Evolutionary conservation across 64 coral and sea anemone genomes (phyloP).

Genomic region (Montipora cactus): DNA sequence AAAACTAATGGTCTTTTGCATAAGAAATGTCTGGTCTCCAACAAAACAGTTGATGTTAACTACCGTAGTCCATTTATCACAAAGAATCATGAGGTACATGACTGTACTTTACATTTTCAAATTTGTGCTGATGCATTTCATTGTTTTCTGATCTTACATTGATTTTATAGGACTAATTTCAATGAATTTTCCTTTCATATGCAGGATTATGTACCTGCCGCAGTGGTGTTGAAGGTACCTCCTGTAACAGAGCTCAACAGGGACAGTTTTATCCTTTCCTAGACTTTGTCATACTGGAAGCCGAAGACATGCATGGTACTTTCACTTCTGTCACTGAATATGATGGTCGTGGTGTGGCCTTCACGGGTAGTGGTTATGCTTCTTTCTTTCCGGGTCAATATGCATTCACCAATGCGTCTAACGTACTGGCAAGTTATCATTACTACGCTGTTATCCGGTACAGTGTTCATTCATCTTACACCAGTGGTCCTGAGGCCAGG

Average conservation of each 20-base stretch:
- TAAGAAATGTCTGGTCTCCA: no score
- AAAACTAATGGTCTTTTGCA: no score
- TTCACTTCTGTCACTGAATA: slow-evolving; percentile 24
- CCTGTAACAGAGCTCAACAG: slow-evolving; percentile 40
- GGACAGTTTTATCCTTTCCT: slow-evolving; percentile 77
- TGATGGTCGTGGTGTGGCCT: slow-evolving; percentile 17
- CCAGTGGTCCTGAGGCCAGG: neutral
- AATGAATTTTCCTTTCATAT: neutral
- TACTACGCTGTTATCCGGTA: slow-evolving; percentile 78
- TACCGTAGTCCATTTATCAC: no score
- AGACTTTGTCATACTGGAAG: slow-evolving; percentile 85
- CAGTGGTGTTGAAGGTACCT: slow-evolving; percentile 52
- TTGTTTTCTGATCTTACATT: no score
- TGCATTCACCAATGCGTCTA: slow-evolving; percentile 40
- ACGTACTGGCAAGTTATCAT: slow-evolving; percentile 18
- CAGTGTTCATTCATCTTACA: slow-evolving; percentile 6
- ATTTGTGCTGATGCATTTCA: no score
- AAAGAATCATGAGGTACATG: no score
- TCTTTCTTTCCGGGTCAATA: neutral
- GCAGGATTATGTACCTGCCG: slow-evolving; percentile 77
- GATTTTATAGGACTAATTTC: neutral
- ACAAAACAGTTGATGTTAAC: no score
- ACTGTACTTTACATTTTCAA: no score
- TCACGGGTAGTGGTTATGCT: slow-evolving; percentile 74
- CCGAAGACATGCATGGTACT: slow-evolving; percentile 57